Evolutionary conservation across 2,888 invertebrate species (phyloP).

Genomic region (Congeria kusceri): DNA sequence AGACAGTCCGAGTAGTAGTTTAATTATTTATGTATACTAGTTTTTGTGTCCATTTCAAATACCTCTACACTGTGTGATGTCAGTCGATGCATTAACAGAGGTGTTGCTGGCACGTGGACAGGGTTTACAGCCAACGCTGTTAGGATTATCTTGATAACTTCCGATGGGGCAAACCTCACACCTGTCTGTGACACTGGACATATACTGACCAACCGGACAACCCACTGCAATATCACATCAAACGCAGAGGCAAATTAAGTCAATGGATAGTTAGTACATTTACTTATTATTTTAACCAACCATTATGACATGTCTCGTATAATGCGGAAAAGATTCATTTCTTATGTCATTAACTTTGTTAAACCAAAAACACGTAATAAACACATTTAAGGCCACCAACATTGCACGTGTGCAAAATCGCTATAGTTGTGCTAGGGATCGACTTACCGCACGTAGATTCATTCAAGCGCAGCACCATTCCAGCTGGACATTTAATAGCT

Average conservation of each 20-base stretch:
- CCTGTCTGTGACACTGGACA: not conserved
- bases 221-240: slow-evolving; percentile 12
- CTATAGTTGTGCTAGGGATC: no score
- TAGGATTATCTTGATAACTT: slow-evolving; percentile 25
- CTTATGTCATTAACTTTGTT: no score
- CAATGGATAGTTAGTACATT: no score
- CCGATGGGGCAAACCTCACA: slow-evolving; percentile 34
- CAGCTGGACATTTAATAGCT: slow-evolving; percentile 24
- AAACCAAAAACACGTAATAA: no score
- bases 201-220: slow-evolving; percentile 19
- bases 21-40: no score
- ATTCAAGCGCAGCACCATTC: slow-evolving; percentile 14
- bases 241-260: not conserved
- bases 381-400: no score
- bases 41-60: no score
- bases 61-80: slow-evolving; percentile 31
- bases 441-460: slow-evolving; percentile 20
- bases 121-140: slow-evolving; percentile 13
- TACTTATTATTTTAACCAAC: no score
- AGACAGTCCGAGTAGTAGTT: no score
- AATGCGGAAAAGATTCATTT: no score
- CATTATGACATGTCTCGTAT: no score
- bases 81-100: slow-evolving; percentile 12
- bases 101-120: slow-evolving; percentile 31
- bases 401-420: no score